Evolutionary conservation across 1,140 invertebrate species (phyloP).

Genomic region (Scaptomyza pallida): DNA sequence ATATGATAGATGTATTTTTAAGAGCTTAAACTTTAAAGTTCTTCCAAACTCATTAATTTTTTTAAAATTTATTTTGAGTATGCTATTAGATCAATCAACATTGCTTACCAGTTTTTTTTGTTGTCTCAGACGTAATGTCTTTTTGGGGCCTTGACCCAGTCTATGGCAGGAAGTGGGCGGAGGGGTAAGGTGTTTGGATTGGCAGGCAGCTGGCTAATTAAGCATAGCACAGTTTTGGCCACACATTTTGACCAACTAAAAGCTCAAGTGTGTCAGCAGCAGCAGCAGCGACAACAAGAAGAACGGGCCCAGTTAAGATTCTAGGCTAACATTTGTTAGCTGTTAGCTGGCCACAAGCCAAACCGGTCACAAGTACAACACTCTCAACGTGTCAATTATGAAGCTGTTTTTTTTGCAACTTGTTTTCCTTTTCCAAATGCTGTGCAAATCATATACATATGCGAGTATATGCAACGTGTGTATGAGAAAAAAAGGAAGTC

Average conservation of each 20-base stretch:
- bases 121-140: too few species aligned
- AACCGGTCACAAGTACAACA: conserved; percentile 26
- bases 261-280: conserved; percentile 15
- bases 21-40: too few species aligned
- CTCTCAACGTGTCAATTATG: conserved; percentile 10
- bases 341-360: conserved; percentile 23
- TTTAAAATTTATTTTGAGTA: too few species aligned
- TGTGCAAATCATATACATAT: conserved; percentile 19
- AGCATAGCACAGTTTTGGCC: conserved; percentile 14
- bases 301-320: conserved; percentile 23
- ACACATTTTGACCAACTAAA: conserved; percentile 8
- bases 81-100: background rate
- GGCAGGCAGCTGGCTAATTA: background rate
- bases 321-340: conserved; percentile 39
- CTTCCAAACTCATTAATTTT: too few species aligned
- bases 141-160: conserved; percentile 34
- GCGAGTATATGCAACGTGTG: background rate
- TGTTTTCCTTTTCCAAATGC: conserved; percentile 34
- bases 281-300: too few species aligned
- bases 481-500: conserved; percentile 31
- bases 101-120: background rate
- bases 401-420: conserved; percentile 2
- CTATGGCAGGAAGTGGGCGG: too few species aligned
- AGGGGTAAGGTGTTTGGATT: too few species aligned
- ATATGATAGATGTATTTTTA: too few species aligned